A percentile compares a stretch with the other conserved stretches of the same genome.
phyloP scores from a whole-genome alignment of 2,888 invertebrate genomes.

The Drosophila paramelanica region DNA sequence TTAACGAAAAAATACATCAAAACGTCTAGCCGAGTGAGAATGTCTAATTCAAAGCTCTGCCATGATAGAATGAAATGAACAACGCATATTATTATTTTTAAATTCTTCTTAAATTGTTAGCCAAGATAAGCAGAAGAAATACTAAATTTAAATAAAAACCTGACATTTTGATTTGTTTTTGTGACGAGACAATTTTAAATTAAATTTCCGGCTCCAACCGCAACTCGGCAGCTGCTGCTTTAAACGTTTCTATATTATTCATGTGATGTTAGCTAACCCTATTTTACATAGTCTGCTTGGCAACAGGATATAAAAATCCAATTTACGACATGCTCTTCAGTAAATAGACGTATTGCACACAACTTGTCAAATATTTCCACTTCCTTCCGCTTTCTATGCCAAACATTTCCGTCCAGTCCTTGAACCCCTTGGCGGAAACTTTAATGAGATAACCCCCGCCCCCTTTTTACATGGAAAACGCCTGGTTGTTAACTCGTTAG shows the following conservation, averaged over 20 bases:
- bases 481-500: slow-evolving; percentile 16
- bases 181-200: not conserved
- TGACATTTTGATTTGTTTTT: not conserved
- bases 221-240: not conserved
- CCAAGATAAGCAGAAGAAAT: not conserved
- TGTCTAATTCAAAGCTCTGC: not conserved
- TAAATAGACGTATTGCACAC: slow-evolving; percentile 17
- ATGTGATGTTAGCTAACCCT: not conserved
- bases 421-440: slow-evolving; percentile 4
- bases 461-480: slow-evolving; percentile 1
- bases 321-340: slow-evolving; percentile 23
- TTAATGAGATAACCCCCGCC: slow-evolving; percentile 5
- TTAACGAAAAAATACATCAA: not conserved
- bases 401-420: slow-evolving; percentile 21
- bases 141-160: not conserved
- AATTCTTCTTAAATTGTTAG: not conserved
- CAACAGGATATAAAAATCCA: slow-evolving; percentile 8
- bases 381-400: slow-evolving; percentile 4
- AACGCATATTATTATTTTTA: not conserved
- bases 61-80: not conserved
- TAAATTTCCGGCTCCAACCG: not conserved
- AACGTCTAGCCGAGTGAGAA: not conserved
- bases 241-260: not conserved
- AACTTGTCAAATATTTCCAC: slow-evolving; percentile 11
- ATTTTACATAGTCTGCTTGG: not conserved